Conservation (phyloP, 2,797 vertebrate genomes). For the Chromobotia macracanthus region DNA sequence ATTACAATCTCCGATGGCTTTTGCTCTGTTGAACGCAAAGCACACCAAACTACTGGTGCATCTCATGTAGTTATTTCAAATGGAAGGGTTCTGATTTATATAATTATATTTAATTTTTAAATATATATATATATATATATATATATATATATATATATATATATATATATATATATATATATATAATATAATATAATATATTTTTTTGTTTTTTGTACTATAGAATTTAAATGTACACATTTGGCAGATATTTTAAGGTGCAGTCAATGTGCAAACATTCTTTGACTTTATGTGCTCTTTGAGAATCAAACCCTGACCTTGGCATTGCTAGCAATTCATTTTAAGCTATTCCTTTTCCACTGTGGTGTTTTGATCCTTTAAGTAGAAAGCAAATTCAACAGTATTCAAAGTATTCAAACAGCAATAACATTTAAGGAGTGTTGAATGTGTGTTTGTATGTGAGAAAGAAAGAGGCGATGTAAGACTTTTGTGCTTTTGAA, state of each 20-base stretch:
- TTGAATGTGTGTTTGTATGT: background rate
- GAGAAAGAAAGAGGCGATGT: background rate
- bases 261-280: background rate
- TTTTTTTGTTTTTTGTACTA: too few relatives aligned
- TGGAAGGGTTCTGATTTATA: too few relatives aligned
- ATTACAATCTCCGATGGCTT: slow-evolving; percentile 33
- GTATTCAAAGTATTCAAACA: background rate
- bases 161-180: too few relatives aligned
- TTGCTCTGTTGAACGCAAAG: background rate
- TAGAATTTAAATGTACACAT: too few relatives aligned
- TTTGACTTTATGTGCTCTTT: background rate
- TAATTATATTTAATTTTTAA: slow-evolving; percentile 1
- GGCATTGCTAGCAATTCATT: background rate
- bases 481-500: background rate
- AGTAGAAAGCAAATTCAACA: background rate
- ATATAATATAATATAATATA: too few relatives aligned
- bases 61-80: background rate
- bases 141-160: too few relatives aligned
- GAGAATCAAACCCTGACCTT: background rate
- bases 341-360: background rate
- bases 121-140: too few relatives aligned
- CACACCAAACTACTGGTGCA: slow-evolving; percentile 1
- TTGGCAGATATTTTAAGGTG: too few relatives aligned
- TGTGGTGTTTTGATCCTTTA: background rate
- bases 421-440: background rate